Evolutionary conservation across 2,888 invertebrate species (phyloP).

Genomic region (Rapana venosa): DNA sequence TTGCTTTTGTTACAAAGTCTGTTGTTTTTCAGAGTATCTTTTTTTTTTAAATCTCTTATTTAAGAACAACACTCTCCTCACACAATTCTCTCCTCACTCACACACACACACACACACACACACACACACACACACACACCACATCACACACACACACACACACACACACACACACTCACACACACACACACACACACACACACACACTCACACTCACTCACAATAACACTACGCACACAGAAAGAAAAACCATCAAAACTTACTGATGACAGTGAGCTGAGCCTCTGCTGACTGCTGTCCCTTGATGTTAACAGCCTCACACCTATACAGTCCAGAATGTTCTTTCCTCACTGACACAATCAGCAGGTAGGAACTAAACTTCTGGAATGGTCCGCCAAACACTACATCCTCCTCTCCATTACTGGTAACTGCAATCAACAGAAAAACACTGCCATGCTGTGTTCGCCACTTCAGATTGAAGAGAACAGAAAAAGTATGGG

Average conservation of each 20-base stretch:
- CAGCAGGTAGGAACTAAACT: constrained; percentile 91
- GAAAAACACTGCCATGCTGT: neutral
- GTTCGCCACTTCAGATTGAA: neutral
- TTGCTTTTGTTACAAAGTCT: too few species aligned
- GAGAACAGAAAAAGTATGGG: neutral
- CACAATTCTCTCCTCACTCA: too few species aligned
- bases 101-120: too few species aligned
- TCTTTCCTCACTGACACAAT: constrained; percentile 90
- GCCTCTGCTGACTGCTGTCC: constrained; percentile 91
- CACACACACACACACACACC: too few species aligned
- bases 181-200: neutral
- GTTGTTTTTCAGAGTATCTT: too few species aligned
- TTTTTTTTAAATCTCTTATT: too few species aligned
- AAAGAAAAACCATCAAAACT: constrained; percentile 38
- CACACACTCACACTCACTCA: neutral
- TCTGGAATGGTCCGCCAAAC: constrained; percentile 87
- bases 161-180: too few species aligned
- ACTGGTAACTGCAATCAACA: constrained; percentile 48
- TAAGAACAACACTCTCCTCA: too few species aligned
- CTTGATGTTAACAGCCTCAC: constrained; percentile 92
- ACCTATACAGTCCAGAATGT: constrained; percentile 94
- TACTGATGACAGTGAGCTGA: constrained; percentile 84
- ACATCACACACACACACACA: too few species aligned
- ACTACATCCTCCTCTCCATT: constrained; percentile 54
- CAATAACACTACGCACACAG: neutral